Evolutionary conservation across 2,113 vertebrate species (phyloP), one percentile per base, ranked within the genome.

Genomic region (Oncorhynchus keta): DNA sequence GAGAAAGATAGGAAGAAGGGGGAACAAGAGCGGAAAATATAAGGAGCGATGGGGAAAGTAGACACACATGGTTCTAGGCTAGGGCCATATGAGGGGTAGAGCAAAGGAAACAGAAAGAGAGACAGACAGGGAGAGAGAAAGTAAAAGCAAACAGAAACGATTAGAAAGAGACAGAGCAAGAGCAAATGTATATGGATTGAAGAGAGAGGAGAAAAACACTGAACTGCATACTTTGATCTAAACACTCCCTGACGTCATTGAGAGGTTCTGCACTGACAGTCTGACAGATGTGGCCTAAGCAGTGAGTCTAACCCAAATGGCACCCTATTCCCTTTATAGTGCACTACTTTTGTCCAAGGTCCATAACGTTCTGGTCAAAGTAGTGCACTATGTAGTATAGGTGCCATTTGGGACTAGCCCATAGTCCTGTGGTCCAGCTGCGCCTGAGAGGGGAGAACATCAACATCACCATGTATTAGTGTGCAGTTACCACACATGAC

Each of bases 231-330:
- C 39, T 3, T 45, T 11, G 39, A 11, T 45, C 39, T 45, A 45
- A 24, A 26, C 22, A 24, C 2, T 28, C 26, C 11, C 64, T 66
- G 22, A 22, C 64, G 3, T 24, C 11, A 13, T 13, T 66, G 4
- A 24, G 24, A 66, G 4, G 22, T 66, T 66, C 64, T 26, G 22
- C 64, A 66, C 64, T 28, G 64, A 24, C 22, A 74, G 59, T 67
- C 81, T 16, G 57, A n/a, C 74, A 79, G 62, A 77, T 20, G 69
- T 68, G 68, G 77, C 71, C 57, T 62, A 49, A 79, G 71, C 76
- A 59, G 48, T 6, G 7, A 70, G 69, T 30, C 74, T 77, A 68
- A 79, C 57, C 59, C 14, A 76, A 77, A 81, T 73, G 78, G 39
- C 39, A 45, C 39, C 8, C 7, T 9, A 39, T 2, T 39, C 39